Evolutionary conservation across 2,113 vertebrate genomes (phyloP), one percentile per base, ranked within the genome.

Genomic region (Heteronetta atricapilla): DNA sequence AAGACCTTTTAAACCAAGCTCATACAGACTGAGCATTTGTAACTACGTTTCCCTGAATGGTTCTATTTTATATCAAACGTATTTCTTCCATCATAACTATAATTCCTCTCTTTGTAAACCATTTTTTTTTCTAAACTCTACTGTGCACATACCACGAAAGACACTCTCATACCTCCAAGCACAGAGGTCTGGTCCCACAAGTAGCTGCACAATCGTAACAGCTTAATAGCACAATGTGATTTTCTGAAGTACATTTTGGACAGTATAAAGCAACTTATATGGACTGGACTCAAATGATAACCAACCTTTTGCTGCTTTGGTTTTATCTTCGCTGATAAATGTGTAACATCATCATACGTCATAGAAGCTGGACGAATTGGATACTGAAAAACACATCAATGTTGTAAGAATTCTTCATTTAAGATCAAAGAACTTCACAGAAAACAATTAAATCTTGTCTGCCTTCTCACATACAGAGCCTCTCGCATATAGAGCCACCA

Each of bases 281-380:
- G 64, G 40, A 76, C 74, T 76, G 44, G 22, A 50, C 42, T 67
- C 46, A 79, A 78, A 81, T 2, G 6, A 56, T 23, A 22, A 93
- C 94, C 72, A 82, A 99, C 99, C 98, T 98, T 99, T 96, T 99
- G 99, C 94, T 99, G 99, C 95, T 99, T 99, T 80, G 99, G 99
- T 97, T 99, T 99, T 97, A 99, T 99, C 97, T 98, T 99, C 10
- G 99, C 99, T 11, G 98, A 96, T 48, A 99, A 97, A 95, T 99
- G 99, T 10, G 98, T 98, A 91, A 99, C 98, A 40, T 99, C 98
- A 86, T 99, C 98, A 0, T 99, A 99, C 2, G 98, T 99, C 99
- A 99, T 99, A 29, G 96, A 98, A 62, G 98, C 98, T 13, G 99
- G 99, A 66, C 99, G 98, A 89, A 99, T 99, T 4, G 99, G 99